Base-by-base conservation (phyloP, 1,140 invertebrate genomes). In the Maniola jurtina region DNA sequence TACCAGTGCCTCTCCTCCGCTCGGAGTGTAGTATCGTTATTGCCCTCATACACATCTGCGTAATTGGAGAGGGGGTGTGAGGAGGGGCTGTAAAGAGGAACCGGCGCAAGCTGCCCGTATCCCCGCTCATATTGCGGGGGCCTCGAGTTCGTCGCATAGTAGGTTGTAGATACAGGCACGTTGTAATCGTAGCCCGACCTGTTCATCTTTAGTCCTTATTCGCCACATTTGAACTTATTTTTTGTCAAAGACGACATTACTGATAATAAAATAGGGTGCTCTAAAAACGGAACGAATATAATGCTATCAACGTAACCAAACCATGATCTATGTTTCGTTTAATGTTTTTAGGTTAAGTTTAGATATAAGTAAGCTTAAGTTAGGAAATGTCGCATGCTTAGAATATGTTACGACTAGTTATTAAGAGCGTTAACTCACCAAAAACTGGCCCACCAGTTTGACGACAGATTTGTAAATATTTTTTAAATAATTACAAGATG, bases 1-100 rank as follows among this genome's bases (percentile, higher is more conserved):
- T 92, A 92, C 91, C 91, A 91, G 57, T 92, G 89, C 48, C 89
- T 79, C 68, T 92, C 90, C 68, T 92, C 90, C 6, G 90, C 90
- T 73, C 90, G 70, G 4, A 92, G 85, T 35, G 91, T 92, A 10
- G 86, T 92, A 52, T 92, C 90, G 64, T 91, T 92, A 68, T 91
- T 92, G 45, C 90, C 90, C 71, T 92, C 90, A 66, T 92, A 92
- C 15, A 90, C 79, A 72, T 90, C 88, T 63, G 86, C 88, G 67
- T 90, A 90, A 73, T 89, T 89, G 25, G 84, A 86, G 16, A 88
- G 80, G 10, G 86, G 86, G 66, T 88, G 86, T 13, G 85, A 80
- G 61, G 81, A 73, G 25, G 85, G 86, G 68, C 88, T 90, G 68
- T 90, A 90, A 10, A 89, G 72, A 25, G 82, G 82, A 42, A 80